Base-by-base conservation (phyloP, 2,888 invertebrate genomes). In the Papilio elwesi region DNA sequence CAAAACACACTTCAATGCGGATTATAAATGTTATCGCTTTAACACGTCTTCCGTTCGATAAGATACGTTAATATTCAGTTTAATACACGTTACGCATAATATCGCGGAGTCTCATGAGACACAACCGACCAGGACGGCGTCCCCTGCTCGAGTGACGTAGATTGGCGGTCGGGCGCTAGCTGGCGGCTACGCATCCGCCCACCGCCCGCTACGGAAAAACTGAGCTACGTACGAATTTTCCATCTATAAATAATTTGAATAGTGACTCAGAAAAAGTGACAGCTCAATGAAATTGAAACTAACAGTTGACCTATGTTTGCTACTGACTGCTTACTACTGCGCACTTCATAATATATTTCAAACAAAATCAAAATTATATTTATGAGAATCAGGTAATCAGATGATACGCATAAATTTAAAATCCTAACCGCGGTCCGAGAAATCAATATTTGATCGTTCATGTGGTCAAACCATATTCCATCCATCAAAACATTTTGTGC, bases 131-230 rank as follows among this genome's bases (percentile, higher is more conserved):
- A 76, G 76, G 79, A 81, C 80, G 78, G 47, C 16, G 59, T 43
- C 59, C 15, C 86, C 87, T 85, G 86, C 85, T 85, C 86, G 78
- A 92, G 92, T 91, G 92, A 91, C 90, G 90, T 88, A 87, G 86
- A 81, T 78, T 79, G 80, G 80, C 76, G 80, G 81, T 76, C 78
- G 79, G 83, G 81, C 77, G 78, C 78, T 81, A 82, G 80, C 82
- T 80, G 83, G 84, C 83, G 83, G 84, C 83, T 85, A 83, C 84
- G 81, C 85, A 83, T 84, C 91, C 90, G 90, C 91, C 90, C 91
- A 51, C 83, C 80, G 83, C 43, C 43, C 82, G 87, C 91, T 91
- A 91, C 90, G 88, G 83, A 81, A 83, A 88, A 87, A 85, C 82
- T 77, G 79, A 82, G 85, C 90, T 89, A 88, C 88, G 87, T 89